Evolutionary conservation across 2,888 invertebrate species (phyloP), one percentile per base, ranked within the genome.

Genomic region (Busseola fusca): DNA sequence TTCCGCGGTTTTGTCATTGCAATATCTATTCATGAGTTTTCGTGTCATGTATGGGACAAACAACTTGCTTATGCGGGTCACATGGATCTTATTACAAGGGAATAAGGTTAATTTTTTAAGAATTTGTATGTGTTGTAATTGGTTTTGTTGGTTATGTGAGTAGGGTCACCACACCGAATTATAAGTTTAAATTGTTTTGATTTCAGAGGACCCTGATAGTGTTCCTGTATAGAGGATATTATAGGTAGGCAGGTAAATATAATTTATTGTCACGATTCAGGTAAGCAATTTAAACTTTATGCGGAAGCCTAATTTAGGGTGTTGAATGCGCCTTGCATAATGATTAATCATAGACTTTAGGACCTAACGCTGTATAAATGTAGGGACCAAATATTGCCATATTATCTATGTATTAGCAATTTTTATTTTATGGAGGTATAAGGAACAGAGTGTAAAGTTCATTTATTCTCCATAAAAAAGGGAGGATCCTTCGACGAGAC

Each of bases 11-110:
- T 92, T 92, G 91, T 91, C 91, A 89, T 87, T 88, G 91, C 93
- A 93, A 93, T 93, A 91, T 93, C 92, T 93, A 93, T 93, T 93
- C 93, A 93, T 93, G 93, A 93, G 93, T 89, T 88, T 87, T 88
- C 87, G 87, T 88, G 90, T 87, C 78, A 86, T 83, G 70, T 66
- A 78, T 75, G 72, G 60, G 27, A 69, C 25, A 10, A 68, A 83
- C 34, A 75, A 50, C 4, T 68, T 70, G 57, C n/a, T 16, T 58
- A 37, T 76, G 27, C 78, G 16, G 4, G 0, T 45, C 9, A 12
- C 10, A 12, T 58, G 7, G 56, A 64, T 56, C 54, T 67, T 81
- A 68, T 58, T 3, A 4, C 40, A 57, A 52, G 0, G 27, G 0
- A 0, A 27, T 62, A 81, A 72, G 69, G 65, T 34, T 45, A 0